A percentile compares a stretch with the other conserved stretches of the same genome.
Evolutionary conservation across 1,140 invertebrate genomes (phyloP).

Genomic region (Parapsyche elsis): DNA sequence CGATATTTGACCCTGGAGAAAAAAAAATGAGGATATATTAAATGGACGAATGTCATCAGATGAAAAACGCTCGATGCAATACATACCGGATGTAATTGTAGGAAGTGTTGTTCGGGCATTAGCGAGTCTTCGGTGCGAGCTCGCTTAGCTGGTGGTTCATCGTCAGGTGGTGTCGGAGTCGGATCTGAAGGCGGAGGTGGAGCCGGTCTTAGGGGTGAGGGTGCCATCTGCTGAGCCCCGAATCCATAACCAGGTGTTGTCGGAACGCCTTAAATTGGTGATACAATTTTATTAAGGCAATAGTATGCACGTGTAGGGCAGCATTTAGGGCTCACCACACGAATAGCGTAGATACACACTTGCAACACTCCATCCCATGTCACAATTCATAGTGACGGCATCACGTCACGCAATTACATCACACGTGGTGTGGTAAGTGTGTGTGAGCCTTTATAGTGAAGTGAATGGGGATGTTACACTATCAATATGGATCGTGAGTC

Average conservation of each 20-base stretch:
- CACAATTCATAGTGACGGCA: no score
- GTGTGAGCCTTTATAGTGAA: no score
- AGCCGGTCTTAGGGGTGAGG: constrained; percentile 39
- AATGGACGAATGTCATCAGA: no score
- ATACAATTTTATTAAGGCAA: no score
- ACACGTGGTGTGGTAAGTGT: no score
- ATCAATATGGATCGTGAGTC: no score
- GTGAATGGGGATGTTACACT: no score
- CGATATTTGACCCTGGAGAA: constrained; percentile 49
- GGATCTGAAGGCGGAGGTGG: constrained; percentile 64
- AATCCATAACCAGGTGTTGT: constrained; percentile 30
- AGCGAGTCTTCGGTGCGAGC: constrained; percentile 91
- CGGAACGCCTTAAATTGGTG: constrained; percentile 43
- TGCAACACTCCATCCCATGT: no score
- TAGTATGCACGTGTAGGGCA: no score
- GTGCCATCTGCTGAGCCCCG: constrained; percentile 42
- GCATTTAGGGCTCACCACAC: no score
- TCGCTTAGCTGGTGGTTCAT: constrained; percentile 91
- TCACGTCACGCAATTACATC: no score
- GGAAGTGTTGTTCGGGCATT: constrained; percentile 79
- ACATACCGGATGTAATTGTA: constrained; percentile 64
- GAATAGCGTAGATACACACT: no score
- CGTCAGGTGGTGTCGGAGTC: constrained; percentile 71
- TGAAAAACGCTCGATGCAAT: background rate
- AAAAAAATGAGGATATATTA: background rate